Percentiles rank a stretch among this genome's conserved stretches.
These are phyloP conservation scores for Puffinus mauretanicus DNA, from an alignment of 2,113 vertebrate genomes.

Conservation along the genomic window DNA sequence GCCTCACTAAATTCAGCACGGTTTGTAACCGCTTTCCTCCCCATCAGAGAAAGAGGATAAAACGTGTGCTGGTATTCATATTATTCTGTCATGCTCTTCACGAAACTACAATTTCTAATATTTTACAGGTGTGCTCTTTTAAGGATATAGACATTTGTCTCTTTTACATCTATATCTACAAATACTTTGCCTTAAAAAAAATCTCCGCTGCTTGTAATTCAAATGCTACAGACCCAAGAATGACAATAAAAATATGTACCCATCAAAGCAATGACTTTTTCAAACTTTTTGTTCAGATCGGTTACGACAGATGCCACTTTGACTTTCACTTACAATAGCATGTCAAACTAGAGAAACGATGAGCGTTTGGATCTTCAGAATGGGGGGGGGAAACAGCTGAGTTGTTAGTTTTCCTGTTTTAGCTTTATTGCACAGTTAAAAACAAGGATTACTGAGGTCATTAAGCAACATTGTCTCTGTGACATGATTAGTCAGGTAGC, in stretches of 20 bases:
- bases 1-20: slow-evolving; percentile 47
- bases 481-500: slow-evolving; percentile 99
- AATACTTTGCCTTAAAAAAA: neutral
- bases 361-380: slow-evolving; percentile 57
- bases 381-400: slow-evolving; percentile 63
- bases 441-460: slow-evolving; percentile 91
- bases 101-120: neutral
- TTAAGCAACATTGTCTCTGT: slow-evolving; percentile 96
- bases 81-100: slow-evolving; percentile 12
- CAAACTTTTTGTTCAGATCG: slow-evolving; percentile 70
- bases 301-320: slow-evolving; percentile 55
- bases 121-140: slow-evolving; percentile 59
- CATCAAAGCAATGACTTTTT: slow-evolving; percentile 61
- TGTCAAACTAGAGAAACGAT: slow-evolving; percentile 60
- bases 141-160: neutral
- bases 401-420: slow-evolving; percentile 71
- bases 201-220: slow-evolving; percentile 12
- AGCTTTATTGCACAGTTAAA: slow-evolving; percentile 85
- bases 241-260: slow-evolving; percentile 62
- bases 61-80: slow-evolving; percentile 23
- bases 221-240: neutral
- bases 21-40: slow-evolving; percentile 28
- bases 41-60: slow-evolving; percentile 36
- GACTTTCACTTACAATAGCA: slow-evolving; percentile 67
- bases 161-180: neutral